Percentiles rank a stretch among this genome's conserved stretches.
phyloP scores from a whole-genome alignment of 2,797 vertebrate genomes.

The Numenius phaeopus region DNA sequence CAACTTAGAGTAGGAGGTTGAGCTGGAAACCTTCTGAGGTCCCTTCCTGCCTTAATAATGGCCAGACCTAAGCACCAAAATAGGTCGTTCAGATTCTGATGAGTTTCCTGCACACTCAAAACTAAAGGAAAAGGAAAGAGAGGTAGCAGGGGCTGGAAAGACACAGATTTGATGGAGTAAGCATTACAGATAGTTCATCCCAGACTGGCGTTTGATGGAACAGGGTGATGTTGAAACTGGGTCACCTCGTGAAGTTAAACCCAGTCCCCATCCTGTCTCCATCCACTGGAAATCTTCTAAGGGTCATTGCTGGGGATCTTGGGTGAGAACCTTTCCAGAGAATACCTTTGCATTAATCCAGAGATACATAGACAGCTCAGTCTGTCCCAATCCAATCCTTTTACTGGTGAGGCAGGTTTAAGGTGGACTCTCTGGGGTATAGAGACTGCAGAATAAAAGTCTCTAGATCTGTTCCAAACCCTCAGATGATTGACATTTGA shows the following conservation, averaged over 20 bases:
- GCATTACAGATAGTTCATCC: neutral
- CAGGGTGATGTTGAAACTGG: neutral
- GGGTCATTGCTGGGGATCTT: neutral
- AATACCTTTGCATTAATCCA: neutral
- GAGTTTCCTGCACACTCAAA: neutral
- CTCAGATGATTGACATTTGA: neutral
- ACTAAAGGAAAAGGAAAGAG: neutral
- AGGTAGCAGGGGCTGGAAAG: neutral
- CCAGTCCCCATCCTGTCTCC: neutral
- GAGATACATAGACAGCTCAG: neutral
- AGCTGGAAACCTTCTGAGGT: neutral
- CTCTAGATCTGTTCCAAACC: neutral
- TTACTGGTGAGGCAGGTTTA: neutral
- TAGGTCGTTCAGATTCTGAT: neutral
- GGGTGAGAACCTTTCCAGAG: accelerated
- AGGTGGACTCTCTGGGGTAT: neutral
- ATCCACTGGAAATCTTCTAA: neutral
- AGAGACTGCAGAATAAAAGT: accelerated
- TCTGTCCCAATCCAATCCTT: neutral
- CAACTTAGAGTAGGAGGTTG: neutral
- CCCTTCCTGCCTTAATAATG: neutral
- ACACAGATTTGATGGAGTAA: neutral
- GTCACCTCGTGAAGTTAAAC: neutral
- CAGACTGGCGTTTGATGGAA: neutral
- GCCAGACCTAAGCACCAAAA: neutral